Evolutionary conservation across 2,113 vertebrate genomes (phyloP), one percentile per base, ranked within the genome.

Genomic region (Calonectris borealis): DNA sequence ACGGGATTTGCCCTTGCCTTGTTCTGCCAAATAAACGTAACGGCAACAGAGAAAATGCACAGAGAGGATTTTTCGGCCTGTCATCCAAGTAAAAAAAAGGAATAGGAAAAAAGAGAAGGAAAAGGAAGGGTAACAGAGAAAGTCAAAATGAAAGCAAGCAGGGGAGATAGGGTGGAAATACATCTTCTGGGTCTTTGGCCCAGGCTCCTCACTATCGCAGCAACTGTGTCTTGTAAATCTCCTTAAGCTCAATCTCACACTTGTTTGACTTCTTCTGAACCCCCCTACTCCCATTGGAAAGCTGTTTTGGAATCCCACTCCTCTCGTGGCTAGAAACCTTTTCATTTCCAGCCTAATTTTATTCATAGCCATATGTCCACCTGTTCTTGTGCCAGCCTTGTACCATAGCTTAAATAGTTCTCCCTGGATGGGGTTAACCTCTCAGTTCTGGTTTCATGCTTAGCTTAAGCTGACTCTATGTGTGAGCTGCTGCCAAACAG

Each of bases 331-430:
- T 95, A 87, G 65, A 91, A 95, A 72, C 17, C 32, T 81, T 95
- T 84, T 84, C 79, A 91, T 93, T 97, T 94, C 77, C 61, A 87
- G 61, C 20, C 14, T 85, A 36, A 94, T 93, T 85, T 94, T 89
- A 84, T 69, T 87, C 55, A 71, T 60, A 91, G 42, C 76, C 94
- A 14, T 75, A 84, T 76, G 61, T 66, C 31, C 81, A 89, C 58
- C 52, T 61, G 26, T 93, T 96, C 72, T n/a, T 65, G 25, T 57
- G 61, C 57, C 64, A 93, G 38, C n/a, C 55, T 84, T 68, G 72
- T 65, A 71, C 48, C 69, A 29, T 32, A 91, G n/a, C 22, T 89
- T 57, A 76, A 93, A 60, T 36, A 89, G 29, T 34, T 84, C n/a
- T 91, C 64, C 32, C 81, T 71, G 42, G 25, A 64, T 49, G 49